Evolutionary conservation across 2,797 vertebrate species (phyloP).

Genomic region (Intellagama lesueurii): DNA sequence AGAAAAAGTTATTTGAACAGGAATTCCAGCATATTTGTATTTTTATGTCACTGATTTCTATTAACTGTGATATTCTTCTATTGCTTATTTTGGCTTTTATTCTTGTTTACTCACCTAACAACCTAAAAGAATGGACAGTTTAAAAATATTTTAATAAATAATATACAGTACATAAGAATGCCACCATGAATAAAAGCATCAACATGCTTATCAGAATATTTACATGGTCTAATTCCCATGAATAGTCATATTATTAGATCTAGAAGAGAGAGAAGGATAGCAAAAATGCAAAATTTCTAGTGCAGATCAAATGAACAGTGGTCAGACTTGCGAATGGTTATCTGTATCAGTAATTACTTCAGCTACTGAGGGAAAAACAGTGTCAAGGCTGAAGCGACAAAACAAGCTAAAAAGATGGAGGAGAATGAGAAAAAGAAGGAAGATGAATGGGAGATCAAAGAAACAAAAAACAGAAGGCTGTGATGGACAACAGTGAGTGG

Average conservation of each 20-base stretch:
- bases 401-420: not conserved
- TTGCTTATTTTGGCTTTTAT: not conserved
- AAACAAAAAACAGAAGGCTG: not conserved
- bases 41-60: not conserved
- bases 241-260: not conserved
- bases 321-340: not conserved
- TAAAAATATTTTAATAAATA: not conserved
- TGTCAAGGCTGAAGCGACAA: not conserved
- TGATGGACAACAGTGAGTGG: not conserved
- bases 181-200: not conserved
- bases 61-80: not conserved
- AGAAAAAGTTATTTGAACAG: too few relatives aligned
- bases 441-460: not conserved
- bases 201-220: not conserved
- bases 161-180: not conserved
- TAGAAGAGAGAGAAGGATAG: not conserved
- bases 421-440: not conserved
- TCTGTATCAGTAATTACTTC: too few relatives aligned
- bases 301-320: not conserved
- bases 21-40: not conserved
- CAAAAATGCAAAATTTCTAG: not conserved
- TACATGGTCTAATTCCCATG: not conserved
- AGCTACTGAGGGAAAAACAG: too few relatives aligned
- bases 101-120: not conserved
- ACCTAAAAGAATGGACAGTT: not conserved